These are phyloP conservation scores for Oreochromis grahami DNA, from an alignment of 2,797 vertebrate species.

Conservation along the genomic window DNA sequence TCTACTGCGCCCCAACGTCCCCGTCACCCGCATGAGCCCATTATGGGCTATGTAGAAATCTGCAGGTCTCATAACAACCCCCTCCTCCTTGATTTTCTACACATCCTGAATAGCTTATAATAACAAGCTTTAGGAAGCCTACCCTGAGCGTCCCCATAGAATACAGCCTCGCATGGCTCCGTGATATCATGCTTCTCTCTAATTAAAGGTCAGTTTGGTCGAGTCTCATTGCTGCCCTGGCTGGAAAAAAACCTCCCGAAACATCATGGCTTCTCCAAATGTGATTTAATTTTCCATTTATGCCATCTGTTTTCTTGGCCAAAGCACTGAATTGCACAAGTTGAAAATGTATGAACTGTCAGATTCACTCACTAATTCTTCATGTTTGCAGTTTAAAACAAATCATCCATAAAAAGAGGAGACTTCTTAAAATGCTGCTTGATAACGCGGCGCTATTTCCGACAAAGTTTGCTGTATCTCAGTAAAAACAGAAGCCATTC, in stretches of 20 bases:
- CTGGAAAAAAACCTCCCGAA: conserved; percentile 57
- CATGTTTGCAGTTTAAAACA: neutral
- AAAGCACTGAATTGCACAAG: conserved; percentile 42
- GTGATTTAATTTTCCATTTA: conserved; percentile 73
- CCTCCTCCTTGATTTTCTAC: conserved; percentile 49
- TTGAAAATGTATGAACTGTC: conserved; percentile 45
- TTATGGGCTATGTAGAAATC: conserved; percentile 76
- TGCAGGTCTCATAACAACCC: conserved; percentile 60
- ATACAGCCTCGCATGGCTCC: conserved; percentile 57
- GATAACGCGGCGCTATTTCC: neutral
- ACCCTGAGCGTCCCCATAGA: conserved; percentile 72
- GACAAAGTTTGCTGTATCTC: neutral
- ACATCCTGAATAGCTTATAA: conserved; percentile 81
- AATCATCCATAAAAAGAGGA: neutral
- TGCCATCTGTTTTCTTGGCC: conserved; percentile 72
- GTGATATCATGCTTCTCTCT: conserved; percentile 77
- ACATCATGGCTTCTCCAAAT: conserved; percentile 70
- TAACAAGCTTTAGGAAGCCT: conserved; percentile 79
- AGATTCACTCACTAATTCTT: conserved; percentile 13
- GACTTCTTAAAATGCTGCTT: neutral
- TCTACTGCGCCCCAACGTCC: conserved; percentile 73
- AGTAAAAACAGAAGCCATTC: neutral
- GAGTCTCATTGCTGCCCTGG: conserved; percentile 63
- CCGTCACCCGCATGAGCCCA: conserved; percentile 73
- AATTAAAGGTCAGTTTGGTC: conserved; percentile 82